Evolutionary conservation across 2,888 invertebrate genomes (phyloP).

Genomic region (Papilio demoleus): DNA sequence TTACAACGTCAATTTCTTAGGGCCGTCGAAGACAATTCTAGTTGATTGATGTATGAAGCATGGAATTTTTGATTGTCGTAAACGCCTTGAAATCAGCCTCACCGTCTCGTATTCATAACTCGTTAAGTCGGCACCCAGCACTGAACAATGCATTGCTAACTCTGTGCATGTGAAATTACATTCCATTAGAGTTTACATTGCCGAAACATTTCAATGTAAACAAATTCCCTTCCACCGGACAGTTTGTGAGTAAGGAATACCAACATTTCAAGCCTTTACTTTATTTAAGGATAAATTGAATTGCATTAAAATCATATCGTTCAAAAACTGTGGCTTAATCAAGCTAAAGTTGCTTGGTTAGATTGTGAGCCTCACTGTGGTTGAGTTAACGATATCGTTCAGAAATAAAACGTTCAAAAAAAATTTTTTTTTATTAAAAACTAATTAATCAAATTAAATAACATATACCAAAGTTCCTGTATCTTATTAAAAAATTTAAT

Average conservation of each 20-base stretch:
- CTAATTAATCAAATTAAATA: not conserved
- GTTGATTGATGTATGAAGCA: slow-evolving; percentile 37
- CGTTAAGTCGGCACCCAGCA: slow-evolving; percentile 26
- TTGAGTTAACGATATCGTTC: too few relatives aligned
- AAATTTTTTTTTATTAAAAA: too few relatives aligned
- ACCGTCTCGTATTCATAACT: slow-evolving; percentile 21
- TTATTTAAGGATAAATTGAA: too few relatives aligned
- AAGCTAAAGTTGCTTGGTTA: too few relatives aligned
- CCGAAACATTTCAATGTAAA: not conserved
- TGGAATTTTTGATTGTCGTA: slow-evolving; percentile 36
- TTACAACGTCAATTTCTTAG: slow-evolving; percentile 28
- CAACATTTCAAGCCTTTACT: too few relatives aligned
- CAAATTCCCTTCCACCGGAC: not conserved
- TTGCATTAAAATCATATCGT: too few relatives aligned
- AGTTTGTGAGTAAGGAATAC: too few relatives aligned
- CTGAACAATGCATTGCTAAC: not conserved
- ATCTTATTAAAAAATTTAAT: not conserved
- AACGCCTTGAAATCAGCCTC: slow-evolving; percentile 34
- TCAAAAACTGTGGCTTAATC: too few relatives aligned
- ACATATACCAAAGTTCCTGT: not conserved
- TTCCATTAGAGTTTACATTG: not conserved
- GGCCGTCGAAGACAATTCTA: slow-evolving; percentile 23
- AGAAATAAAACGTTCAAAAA: too few relatives aligned
- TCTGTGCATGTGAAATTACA: slow-evolving; percentile 11
- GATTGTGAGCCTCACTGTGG: too few relatives aligned